phyloP scores from a whole-genome alignment of 2,797 vertebrate species.

The Cuniculus paca region DNA sequence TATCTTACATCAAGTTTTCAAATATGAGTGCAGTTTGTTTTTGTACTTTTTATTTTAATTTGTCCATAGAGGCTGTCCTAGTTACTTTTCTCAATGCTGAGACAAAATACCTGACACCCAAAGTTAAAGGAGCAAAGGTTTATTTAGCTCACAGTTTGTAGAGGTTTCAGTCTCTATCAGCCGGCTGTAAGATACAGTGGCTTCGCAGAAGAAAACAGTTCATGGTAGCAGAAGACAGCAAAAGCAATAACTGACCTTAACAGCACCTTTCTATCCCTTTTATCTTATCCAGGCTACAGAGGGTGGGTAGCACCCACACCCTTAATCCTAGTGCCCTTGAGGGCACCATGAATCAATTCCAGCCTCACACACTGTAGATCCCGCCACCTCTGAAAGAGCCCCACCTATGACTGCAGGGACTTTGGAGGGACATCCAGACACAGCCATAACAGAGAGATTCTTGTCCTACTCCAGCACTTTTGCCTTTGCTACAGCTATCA shows the following conservation, averaged over 20 bases:
- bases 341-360: too few relatives aligned
- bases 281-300: neutral
- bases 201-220: neutral
- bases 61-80: neutral
- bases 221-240: neutral
- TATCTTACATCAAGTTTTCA: constrained; percentile 8
- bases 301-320: neutral
- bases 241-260: neutral
- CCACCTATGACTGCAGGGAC: too few relatives aligned
- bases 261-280: neutral
- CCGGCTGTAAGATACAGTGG: neutral
- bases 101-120: neutral
- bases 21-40: neutral
- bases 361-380: neutral
- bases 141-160: neutral
- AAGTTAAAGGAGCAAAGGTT: neutral
- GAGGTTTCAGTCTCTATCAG: neutral
- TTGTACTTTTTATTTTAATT: neutral
- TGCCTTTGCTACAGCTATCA: neutral
- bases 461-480: neutral
- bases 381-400: too few relatives aligned
- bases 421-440: neutral
- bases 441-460: neutral
- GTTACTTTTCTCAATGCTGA: neutral
- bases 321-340: neutral